Conservation (phyloP, 2,113 vertebrate species). For the Eublepharis macularius region DNA sequence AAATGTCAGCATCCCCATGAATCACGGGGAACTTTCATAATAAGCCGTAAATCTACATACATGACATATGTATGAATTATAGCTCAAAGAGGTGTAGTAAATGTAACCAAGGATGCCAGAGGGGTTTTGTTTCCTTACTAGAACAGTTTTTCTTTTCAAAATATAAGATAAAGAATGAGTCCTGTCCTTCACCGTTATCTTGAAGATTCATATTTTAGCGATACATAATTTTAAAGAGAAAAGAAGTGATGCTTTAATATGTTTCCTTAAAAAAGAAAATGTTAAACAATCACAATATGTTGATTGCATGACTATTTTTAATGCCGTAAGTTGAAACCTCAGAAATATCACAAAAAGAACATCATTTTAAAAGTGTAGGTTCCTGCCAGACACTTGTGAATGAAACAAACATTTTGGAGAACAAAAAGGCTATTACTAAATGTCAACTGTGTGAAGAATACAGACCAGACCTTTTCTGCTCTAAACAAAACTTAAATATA, state of each 20-base stretch:
- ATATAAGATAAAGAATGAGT: neutral
- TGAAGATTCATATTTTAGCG: conserved; percentile 6
- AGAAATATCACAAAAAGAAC: neutral
- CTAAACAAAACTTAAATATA: conserved; percentile 51
- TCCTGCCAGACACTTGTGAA: conserved; percentile 34
- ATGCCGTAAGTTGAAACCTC: neutral
- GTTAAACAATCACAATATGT: neutral
- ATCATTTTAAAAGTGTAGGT: conserved; percentile 17
- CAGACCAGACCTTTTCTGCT: conserved; percentile 51
- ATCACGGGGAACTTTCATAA: conserved; percentile 2
- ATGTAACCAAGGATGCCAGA: neutral
- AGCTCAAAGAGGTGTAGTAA: conserved; percentile 14
- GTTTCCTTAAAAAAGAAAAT: conserved; percentile 4
- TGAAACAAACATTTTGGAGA: conserved; percentile 47
- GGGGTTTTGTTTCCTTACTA: neutral
- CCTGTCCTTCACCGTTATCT: conserved; percentile 17
- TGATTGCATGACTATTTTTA: neutral
- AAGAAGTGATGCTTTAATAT: neutral
- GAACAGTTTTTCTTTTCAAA: neutral
- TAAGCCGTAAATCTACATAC: neutral
- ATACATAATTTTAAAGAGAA: neutral
- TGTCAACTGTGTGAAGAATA: conserved; percentile 51
- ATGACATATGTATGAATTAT: conserved; percentile 3
- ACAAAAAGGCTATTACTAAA: conserved; percentile 40
- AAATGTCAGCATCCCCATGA: conserved; percentile 14